Evolutionary conservation across 2,113 vertebrate species (phyloP), one percentile per base, ranked within the genome.

Genomic region (Anser cygnoides): DNA sequence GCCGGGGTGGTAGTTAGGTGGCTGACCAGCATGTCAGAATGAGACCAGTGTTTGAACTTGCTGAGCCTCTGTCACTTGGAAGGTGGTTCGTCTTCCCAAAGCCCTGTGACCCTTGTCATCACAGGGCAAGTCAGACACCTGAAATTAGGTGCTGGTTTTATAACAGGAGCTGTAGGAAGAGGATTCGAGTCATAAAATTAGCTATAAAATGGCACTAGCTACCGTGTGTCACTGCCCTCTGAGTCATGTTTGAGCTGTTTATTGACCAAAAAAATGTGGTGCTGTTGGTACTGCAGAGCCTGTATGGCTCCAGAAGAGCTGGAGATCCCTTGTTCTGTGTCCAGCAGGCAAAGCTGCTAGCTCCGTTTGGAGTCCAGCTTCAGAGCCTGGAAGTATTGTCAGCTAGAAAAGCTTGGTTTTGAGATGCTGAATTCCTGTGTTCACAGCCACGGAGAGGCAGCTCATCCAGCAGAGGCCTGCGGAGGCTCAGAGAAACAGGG

Each of bases 181-280:
- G 58, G 61, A 44, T 95, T 79, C 28, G 3, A 49, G 39, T 86
- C 26, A 77, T 89, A 71, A 95, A 94, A 91, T 70, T 12, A 86
- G 44, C 68, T 65, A 8, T 66, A 58, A 91, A 96, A 31, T 54
- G 31, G 28, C 37, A 62, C 49, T 57, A 52, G 58, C 52, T 81
- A 33, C 84, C 54, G 68, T 63, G 41, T 74, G n/a, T 65, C 70
- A 21, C n/a, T 80, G 93, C 44, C 28, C 31, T 93, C 75, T 65
- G 76, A 83, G 35, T 96, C 85, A 29, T n/a, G 50, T 95, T 91
- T 89, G 73, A 39, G 82, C 29, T 28, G 46, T 72, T 82, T 73
- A 25, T 57, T 72, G 83, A 43, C 26, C 63, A 76, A 84, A 76
- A 83, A 29, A 7, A 12, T 29, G 74, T 72, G 31, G 55, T 91